phyloP scores from a whole-genome alignment of 1,140 invertebrate species.

The Atopsyche davidsoni region DNA sequence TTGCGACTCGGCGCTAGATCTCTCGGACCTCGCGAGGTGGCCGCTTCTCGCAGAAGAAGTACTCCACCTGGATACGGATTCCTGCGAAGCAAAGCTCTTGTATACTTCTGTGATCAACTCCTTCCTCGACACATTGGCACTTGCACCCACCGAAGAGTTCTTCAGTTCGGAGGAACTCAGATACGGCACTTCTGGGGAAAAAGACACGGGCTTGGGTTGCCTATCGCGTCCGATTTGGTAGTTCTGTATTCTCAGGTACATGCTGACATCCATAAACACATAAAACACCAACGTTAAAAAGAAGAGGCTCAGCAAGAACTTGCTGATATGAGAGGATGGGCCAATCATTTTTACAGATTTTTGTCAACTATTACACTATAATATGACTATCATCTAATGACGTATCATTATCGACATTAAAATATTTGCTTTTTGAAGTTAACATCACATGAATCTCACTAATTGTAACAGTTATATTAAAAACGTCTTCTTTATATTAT shows the following conservation, averaged over 20 bases:
- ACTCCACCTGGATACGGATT: neutral
- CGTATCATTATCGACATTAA: neutral
- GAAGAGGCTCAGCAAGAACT: constrained; percentile 46
- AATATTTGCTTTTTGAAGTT: no score
- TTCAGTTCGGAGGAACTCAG: constrained; percentile 9
- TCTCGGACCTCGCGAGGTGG: constrained; percentile 5
- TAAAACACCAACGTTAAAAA: constrained; percentile 51
- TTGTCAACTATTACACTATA: neutral
- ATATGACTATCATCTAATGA: neutral
- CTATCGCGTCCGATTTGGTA: constrained; percentile 43
- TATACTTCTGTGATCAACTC: constrained; percentile 15
- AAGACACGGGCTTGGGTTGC: neutral
- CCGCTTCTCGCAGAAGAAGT: constrained; percentile 2
- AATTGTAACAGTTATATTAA: no score
- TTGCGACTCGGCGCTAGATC: constrained; percentile 22
- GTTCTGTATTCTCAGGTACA: constrained; percentile 55
- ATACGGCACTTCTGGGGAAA: neutral
- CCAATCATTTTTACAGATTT: constrained; percentile 44
- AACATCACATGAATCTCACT: no score
- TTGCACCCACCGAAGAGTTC: constrained; percentile 5
- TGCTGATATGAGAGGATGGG: constrained; percentile 53
- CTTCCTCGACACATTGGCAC: constrained; percentile 19
- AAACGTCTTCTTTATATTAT: no score
- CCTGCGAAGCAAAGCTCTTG: constrained; percentile 8
- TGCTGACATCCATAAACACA: constrained; percentile 53